Conservation (phyloP, 2,113 vertebrate species). For the Stigmatopora argus region DNA sequence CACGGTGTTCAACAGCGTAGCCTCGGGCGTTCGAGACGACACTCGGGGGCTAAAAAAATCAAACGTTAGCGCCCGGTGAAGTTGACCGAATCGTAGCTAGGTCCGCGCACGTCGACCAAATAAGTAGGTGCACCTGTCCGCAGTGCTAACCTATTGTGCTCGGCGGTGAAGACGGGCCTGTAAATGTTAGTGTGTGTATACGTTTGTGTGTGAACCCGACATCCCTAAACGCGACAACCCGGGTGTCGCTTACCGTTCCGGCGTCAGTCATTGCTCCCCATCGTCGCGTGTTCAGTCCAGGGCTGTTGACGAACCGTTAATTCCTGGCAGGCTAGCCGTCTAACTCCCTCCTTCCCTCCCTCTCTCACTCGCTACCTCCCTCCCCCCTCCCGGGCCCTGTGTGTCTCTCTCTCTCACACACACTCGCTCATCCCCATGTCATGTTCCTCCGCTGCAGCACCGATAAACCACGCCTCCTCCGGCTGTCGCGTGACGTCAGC, state of each 20-base stretch:
- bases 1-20: conserved; percentile 16
- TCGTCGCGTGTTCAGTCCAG: conserved; percentile 41
- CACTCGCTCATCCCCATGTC: conserved; percentile 69
- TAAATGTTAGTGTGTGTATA: not conserved
- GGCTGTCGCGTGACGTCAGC: conserved; percentile 58
- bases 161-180: conserved; percentile 27
- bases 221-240: not conserved
- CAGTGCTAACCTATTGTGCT: conserved; percentile 58
- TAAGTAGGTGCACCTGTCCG: conserved; percentile 68
- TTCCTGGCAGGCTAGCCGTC: conserved; percentile 50
- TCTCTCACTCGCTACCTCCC: conserved; percentile 44
- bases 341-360: conserved; percentile 29
- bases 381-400: too few relatives aligned
- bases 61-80: conserved; percentile 26
- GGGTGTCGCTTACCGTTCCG: conserved; percentile 59
- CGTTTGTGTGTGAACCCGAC: conserved; percentile 2
- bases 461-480: conserved; percentile 67
- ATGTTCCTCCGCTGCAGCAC: conserved; percentile 75
- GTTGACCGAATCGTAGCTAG: conserved; percentile 54
- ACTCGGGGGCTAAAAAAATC: conserved; percentile 34
- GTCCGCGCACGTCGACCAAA: conserved; percentile 38
- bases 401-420: conserved; percentile 43
- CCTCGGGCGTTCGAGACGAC: conserved; percentile 26
- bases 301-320: conserved; percentile 52
- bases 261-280: conserved; percentile 62